Evolutionary conservation across 2,888 invertebrate species (phyloP), one percentile per base, ranked within the genome.

Genomic region (Didymodactylos carnosus): DNA sequence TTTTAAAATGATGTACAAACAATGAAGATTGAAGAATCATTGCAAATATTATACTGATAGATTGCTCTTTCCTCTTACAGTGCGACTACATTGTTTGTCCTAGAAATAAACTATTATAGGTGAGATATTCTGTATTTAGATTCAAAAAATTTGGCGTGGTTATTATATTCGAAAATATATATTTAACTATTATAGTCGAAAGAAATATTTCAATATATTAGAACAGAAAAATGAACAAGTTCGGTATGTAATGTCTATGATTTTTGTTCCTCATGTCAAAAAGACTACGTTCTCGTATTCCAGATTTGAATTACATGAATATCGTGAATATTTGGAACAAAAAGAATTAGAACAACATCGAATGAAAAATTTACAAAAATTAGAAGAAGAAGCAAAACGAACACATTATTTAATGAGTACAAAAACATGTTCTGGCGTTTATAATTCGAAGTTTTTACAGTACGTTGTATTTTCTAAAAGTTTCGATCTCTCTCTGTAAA

Each of bases 91-190:
- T n/a, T n/a, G n/a, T n/a, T n/a, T n/a, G n/a, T n/a, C n/a, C n/a
- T n/a, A n/a, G n/a, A n/a, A n/a, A n/a, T n/a, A n/a, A n/a, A n/a
- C n/a, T n/a, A n/a, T n/a, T n/a, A n/a, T n/a, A n/a, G n/a, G n/a
- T n/a, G n/a, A n/a, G n/a, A n/a, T n/a, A n/a, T n/a, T n/a, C n/a
- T n/a, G n/a, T n/a, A n/a, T 77, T 27, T 77, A 82, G 81, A 79
- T 83, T 39, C 83, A 83, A 76, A 83, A 82, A 76, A 76, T 80
- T 19, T 83, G 83, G 83, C 77, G 81, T 76, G 83, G 82, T 7
- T 83, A 79, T 76, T 82, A 81, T 77, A 79, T 80, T n/a, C 78
- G 83, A 74, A 83, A 82, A 77, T 82, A 82, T 78, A 78, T 82
- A 39, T 81, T 79, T 76, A 80, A 83, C 41, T 74, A 71, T 71